phyloP scores from a whole-genome alignment of 2,113 vertebrate species.

The Eretmochelys imbricata region DNA sequence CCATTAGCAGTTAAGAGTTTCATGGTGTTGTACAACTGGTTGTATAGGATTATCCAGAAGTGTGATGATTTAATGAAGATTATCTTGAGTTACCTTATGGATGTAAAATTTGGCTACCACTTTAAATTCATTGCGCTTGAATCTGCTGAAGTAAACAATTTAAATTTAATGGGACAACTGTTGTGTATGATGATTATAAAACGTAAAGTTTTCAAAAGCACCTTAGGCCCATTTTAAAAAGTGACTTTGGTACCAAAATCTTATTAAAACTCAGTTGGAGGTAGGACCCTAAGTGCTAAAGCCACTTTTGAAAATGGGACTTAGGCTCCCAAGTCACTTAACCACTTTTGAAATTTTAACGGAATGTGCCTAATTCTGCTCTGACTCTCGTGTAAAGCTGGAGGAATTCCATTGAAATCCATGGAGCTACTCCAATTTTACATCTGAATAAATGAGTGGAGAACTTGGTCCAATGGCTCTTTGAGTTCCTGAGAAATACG shows the following conservation, averaged over 20 bases:
- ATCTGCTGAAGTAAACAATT: neutral
- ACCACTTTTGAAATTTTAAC: neutral
- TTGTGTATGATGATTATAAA: neutral
- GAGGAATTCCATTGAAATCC: neutral
- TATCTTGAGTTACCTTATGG: neutral
- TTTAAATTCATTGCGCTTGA: constrained; percentile 2
- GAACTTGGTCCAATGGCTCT: neutral
- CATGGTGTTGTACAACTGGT: neutral
- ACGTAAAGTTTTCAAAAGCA: neutral
- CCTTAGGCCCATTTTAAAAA: neutral
- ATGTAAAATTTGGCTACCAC: neutral
- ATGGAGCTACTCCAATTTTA: neutral
- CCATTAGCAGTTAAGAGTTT: neutral
- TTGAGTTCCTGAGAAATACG: neutral
- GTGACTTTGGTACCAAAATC: neutral
- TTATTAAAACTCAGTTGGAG: neutral
- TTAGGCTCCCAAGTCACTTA: neutral
- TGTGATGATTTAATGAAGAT: neutral
- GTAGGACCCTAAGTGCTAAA: neutral
- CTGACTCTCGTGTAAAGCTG: neutral
- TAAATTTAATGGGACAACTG: neutral
- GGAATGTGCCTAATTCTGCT: neutral
- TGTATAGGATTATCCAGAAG: neutral
- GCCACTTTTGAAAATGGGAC: neutral
- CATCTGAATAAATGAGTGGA: neutral